Evolutionary conservation across 1,140 invertebrate species (phyloP), one percentile per base, ranked within the genome.

Genomic region (Listronotus oregonensis): DNA sequence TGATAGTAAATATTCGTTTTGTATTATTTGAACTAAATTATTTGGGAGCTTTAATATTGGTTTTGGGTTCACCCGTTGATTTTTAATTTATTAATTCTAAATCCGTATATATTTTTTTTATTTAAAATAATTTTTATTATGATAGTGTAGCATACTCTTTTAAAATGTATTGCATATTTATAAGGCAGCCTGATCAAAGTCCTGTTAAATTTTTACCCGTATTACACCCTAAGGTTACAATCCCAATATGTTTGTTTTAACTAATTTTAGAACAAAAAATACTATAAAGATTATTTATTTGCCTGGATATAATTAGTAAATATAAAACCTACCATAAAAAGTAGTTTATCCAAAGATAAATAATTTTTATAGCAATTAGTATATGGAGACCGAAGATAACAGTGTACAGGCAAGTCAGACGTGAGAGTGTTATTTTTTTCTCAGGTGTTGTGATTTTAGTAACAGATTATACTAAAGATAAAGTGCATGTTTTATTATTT

Each of bases 401-500:
- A 31, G 44, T 46, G 50, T 64, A 68, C 55, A 72, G 71, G 68
- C 68, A 72, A 70, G 68, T 69, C 14, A 17, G 47, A 31, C 50
- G 64, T 66, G 64, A 60, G 56, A 60, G 64, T 61, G 50, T 61
- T 27, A 46, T 44, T 39, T 46, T 47, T 55, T 62, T 27, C 66
- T 70, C 66, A 62, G 55, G 69, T 65, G 69, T 70, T 70, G 69
- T 70, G 69, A 70, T 65, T 64, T 58, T 46, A 49, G 43, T 17
- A 32, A 54, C 58, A 59, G 46, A 50, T 39, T n/a, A 34, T 47
- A 60, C 31, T 60, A 69, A 54, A 27, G 46, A 58, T 32, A 42
- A 70, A 65, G 61, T 68, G 66, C 66, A 70, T 70, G 69, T 64
- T 61, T 56, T 12, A 61, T 51, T 21, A 47, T 52, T 43, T 56